These are phyloP conservation scores for Cyanoliseus patagonus DNA, from an alignment of 2,113 vertebrate genomes.

Conservation along the genomic window DNA sequence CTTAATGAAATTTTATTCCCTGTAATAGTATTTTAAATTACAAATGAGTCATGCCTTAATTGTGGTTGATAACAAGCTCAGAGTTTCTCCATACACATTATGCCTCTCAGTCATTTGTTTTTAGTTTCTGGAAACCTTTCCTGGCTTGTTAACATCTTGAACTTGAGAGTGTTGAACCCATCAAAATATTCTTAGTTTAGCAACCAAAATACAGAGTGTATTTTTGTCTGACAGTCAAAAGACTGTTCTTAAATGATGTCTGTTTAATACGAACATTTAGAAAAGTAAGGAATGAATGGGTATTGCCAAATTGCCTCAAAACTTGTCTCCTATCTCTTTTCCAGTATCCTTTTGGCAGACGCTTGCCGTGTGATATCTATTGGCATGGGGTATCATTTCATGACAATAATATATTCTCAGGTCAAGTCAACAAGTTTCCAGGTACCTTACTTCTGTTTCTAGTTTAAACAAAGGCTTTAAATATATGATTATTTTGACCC, in stretches of 20 bases:
- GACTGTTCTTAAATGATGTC: neutral
- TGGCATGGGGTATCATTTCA: constrained; percentile 98
- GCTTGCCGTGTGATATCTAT: constrained; percentile 93
- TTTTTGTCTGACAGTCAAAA: neutral
- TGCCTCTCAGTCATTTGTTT: neutral
- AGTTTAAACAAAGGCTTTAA: neutral
- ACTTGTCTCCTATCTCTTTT: neutral
- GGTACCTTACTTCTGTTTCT: constrained; percentile 74
- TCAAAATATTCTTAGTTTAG: neutral
- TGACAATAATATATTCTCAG: constrained; percentile 89
- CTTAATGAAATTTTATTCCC: neutral
- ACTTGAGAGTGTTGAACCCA: neutral
- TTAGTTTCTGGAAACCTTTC: neutral
- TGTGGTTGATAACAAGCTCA: neutral
- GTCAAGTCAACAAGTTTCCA: constrained; percentile 99
- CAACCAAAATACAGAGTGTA: neutral
- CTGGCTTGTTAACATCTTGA: neutral
- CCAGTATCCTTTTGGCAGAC: constrained; percentile 90
- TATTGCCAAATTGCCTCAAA: neutral
- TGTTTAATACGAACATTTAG: neutral
- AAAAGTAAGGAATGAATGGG: neutral
- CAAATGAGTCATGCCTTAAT: neutral
- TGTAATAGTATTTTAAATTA: neutral
- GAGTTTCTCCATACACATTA: neutral
- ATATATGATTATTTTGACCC: neutral